These are phyloP conservation scores for Laterallus jamaicensis DNA, from an alignment of 2,113 vertebrate species.

Conservation along the genomic window DNA sequence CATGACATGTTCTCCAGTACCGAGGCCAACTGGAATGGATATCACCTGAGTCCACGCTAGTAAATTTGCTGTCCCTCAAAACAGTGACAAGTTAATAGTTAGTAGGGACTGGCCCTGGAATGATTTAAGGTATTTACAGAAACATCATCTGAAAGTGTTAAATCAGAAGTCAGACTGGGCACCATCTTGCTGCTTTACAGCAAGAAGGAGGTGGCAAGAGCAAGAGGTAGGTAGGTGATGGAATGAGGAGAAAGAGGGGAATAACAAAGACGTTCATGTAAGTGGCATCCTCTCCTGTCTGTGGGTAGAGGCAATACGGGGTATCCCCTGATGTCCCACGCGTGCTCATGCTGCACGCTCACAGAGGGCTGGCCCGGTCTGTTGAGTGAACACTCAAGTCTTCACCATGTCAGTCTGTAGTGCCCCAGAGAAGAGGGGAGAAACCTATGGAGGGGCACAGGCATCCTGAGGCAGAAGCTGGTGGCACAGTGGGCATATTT, in stretches of 20 bases:
- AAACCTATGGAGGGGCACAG: background rate
- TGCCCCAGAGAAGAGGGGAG: background rate
- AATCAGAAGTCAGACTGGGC: background rate
- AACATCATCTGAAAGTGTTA: background rate
- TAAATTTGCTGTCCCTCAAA: background rate
- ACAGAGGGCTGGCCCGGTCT: background rate
- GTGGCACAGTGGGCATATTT: background rate
- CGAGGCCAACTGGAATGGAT: background rate
- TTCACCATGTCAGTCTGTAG: background rate
- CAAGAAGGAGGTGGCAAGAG: background rate
- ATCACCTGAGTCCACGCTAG: background rate
- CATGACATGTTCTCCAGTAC: background rate
- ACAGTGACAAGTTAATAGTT: background rate
- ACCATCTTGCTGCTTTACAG: background rate
- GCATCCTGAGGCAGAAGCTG: background rate
- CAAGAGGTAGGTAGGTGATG: background rate
- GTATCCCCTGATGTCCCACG: background rate
- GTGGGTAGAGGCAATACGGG: accelerated
- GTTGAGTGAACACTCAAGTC: background rate
- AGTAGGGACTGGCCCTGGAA: background rate
- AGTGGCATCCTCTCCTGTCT: background rate
- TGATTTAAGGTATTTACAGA: background rate
- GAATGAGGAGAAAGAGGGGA: background rate
- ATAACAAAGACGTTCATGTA: background rate
- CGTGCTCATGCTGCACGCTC: background rate